phyloP scores from a whole-genome alignment of 2,888 invertebrate species.

The Magallana nippona region DNA sequence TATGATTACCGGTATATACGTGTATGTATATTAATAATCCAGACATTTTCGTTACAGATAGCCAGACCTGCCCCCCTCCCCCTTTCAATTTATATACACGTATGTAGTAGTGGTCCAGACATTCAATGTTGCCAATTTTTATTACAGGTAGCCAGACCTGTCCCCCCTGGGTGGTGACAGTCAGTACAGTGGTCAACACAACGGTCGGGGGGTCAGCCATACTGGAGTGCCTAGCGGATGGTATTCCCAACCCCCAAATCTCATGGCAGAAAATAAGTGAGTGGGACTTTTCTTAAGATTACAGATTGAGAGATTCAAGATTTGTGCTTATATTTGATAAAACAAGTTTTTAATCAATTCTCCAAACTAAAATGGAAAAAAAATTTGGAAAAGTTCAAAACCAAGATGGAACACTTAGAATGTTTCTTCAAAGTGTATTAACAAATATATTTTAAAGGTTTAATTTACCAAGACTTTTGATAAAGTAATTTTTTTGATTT shows the following conservation, averaged over 20 bases:
- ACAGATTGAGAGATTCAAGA: background rate
- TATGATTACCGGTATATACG: background rate
- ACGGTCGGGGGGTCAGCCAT: slow-evolving; percentile 49
- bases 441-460: no score
- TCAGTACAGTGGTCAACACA: slow-evolving; percentile 49
- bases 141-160: slow-evolving; percentile 30
- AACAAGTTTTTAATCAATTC: no score
- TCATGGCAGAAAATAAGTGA: slow-evolving; percentile 87
- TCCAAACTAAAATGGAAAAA: no score
- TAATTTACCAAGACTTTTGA: background rate
- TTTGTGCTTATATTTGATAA: no score
- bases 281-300: background rate
- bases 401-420: no score
- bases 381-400: no score
- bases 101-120: background rate
- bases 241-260: slow-evolving; percentile 85
- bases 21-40: background rate
- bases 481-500: background rate
- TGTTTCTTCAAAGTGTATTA: no score
- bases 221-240: slow-evolving; percentile 86
- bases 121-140: background rate
- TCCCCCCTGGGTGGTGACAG: slow-evolving; percentile 42
- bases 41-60: slow-evolving; percentile 34
- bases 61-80: slow-evolving; percentile 28
- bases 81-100: background rate